phyloP scores from a whole-genome alignment of 1,140 invertebrate species.

The Cherax destructor region DNA sequence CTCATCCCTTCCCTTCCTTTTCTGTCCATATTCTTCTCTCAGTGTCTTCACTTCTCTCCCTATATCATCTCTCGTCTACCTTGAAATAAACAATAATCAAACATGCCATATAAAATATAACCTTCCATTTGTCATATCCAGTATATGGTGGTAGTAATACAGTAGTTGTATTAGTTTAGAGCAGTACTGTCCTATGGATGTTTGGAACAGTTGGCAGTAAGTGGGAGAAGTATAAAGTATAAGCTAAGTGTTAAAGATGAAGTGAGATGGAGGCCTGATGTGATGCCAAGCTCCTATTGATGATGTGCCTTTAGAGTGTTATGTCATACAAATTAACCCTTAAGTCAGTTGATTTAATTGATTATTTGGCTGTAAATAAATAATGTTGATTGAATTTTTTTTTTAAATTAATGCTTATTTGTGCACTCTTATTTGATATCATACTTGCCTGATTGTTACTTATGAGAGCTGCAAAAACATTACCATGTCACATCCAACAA shows the following conservation, averaged over 20 bases:
- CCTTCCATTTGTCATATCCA: background rate
- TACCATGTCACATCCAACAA: no score
- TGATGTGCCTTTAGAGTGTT: constrained; percentile 11
- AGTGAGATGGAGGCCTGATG: background rate
- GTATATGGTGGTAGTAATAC: background rate
- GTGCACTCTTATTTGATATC: no score
- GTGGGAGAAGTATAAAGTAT: background rate
- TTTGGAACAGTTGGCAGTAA: background rate
- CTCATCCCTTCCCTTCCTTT: no score
- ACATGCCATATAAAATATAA: background rate
- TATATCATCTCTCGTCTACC: no score
- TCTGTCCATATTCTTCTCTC: no score
- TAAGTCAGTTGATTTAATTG: background rate
- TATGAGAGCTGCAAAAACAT: no score
- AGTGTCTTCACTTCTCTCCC: no score
- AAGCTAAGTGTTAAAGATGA: background rate
- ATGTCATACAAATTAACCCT: background rate
- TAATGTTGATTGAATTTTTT: background rate
- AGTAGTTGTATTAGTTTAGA: background rate
- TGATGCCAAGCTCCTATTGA: background rate
- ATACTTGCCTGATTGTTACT: no score
- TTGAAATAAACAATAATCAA: no score
- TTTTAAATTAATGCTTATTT: no score
- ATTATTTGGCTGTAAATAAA: no score
- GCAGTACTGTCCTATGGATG: constrained; percentile 5